A percentile compares a stretch with the other conserved stretches of the same genome.
Evolutionary conservation across 2,888 invertebrate species (phyloP).

Genomic region (Hemithea aestivaria): DNA sequence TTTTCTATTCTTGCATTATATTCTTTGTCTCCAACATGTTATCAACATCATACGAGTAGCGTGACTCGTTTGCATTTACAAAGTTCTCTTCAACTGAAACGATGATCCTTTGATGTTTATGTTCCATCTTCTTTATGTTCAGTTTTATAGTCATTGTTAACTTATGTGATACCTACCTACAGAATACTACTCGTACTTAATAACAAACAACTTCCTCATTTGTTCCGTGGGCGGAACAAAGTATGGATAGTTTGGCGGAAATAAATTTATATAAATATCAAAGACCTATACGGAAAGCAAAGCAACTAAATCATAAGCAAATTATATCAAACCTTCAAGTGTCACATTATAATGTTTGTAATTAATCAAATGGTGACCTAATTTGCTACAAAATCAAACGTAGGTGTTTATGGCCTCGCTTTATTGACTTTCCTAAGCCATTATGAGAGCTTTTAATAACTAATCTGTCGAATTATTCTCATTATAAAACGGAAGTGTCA

Average conservation of each 20-base stretch:
- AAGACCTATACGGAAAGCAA: slow-evolving; percentile 3
- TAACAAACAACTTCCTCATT: slow-evolving; percentile 8
- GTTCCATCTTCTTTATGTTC: too few species aligned
- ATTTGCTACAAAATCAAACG: background rate
- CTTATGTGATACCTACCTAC: too few species aligned
- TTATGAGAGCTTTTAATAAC: slow-evolving; percentile 1
- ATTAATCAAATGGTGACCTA: slow-evolving; percentile 7
- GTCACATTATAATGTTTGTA: background rate
- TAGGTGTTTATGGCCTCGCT: background rate
- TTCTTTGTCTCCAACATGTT: too few species aligned
- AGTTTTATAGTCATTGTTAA: too few species aligned
- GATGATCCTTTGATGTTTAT: too few species aligned
- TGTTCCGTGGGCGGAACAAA: slow-evolving; percentile 10
- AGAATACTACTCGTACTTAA: background rate
- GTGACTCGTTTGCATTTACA: too few species aligned
- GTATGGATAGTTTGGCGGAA: slow-evolving; percentile 11
- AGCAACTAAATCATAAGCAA: slow-evolving; percentile 3
- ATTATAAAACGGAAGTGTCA: slow-evolving; percentile 11
- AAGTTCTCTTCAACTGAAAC: too few species aligned
- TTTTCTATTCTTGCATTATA: too few species aligned
- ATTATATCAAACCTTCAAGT: slow-evolving; percentile 9
- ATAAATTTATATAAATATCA: slow-evolving; percentile 9
- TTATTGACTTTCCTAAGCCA: slow-evolving; percentile 5
- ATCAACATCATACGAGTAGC: too few species aligned
- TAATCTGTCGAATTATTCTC: slow-evolving; percentile 3